These are phyloP conservation scores for Anguilla pacifica DNA, from an alignment of 2,797 vertebrate genomes.

Conservation along the genomic window DNA sequence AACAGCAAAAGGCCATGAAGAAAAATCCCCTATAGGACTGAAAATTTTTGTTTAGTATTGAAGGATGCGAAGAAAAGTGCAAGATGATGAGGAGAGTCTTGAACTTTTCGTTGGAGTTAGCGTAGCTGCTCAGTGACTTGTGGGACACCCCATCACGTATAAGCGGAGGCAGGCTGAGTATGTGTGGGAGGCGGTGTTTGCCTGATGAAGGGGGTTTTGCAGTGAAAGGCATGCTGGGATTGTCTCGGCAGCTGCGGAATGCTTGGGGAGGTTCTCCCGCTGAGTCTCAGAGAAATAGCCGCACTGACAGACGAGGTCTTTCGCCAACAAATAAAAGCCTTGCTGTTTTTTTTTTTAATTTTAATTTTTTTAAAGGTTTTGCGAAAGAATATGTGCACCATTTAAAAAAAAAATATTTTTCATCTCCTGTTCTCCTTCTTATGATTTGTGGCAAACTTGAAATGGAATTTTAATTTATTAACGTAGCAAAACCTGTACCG, in stretches of 20 bases:
- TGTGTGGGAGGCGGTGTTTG: slow-evolving; percentile 10
- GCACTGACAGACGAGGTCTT: slow-evolving; percentile 67
- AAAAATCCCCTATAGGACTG: background rate
- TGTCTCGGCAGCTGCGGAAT: slow-evolving; percentile 79
- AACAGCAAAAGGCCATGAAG: background rate
- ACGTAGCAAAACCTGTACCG: background rate
- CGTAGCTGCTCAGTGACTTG: background rate
- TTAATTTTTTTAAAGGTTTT: background rate
- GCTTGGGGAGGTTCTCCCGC: slow-evolving; percentile 74
- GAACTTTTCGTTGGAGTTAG: background rate
- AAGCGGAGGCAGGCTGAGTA: background rate
- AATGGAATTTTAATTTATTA: background rate
- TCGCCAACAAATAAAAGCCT: slow-evolving; percentile 68
- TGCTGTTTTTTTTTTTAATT: slow-evolving; percentile 52
- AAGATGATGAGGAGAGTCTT: background rate
- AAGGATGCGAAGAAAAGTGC: background rate
- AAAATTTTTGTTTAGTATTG: background rate
- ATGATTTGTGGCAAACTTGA: background rate
- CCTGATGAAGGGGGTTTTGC: slow-evolving; percentile 18
- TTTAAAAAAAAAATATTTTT: background rate
- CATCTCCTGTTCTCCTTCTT: background rate
- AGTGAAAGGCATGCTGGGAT: slow-evolving; percentile 75
- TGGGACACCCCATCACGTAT: background rate
- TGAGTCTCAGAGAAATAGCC: slow-evolving; percentile 78
- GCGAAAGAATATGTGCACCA: background rate